Evolutionary conservation across 2,797 vertebrate genomes (phyloP).

Genomic region (Leptoclinus maculatus): DNA sequence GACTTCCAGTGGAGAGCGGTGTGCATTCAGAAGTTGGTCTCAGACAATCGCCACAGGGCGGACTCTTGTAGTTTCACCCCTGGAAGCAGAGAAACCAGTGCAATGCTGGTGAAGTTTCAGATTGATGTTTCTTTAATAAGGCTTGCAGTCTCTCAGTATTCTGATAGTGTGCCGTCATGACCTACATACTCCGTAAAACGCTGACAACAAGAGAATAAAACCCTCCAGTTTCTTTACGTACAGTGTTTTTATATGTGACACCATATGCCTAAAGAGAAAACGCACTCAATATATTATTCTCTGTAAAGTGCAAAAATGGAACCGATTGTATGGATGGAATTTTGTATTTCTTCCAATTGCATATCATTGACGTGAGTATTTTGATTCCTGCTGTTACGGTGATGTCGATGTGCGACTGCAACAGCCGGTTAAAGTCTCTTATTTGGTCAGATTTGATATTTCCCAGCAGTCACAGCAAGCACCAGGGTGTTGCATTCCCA

Average conservation of each 20-base stretch:
- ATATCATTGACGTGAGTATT: slow-evolving; percentile 13
- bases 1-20: slow-evolving; percentile 61
- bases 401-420: neutral
- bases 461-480: slow-evolving; percentile 41
- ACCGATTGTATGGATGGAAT: slow-evolving; percentile 8
- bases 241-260: slow-evolving; percentile 51
- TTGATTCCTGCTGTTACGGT: slow-evolving; percentile 13
- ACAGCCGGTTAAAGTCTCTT: slow-evolving; percentile 21
- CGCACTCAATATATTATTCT: slow-evolving; percentile 57
- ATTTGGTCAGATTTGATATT: slow-evolving; percentile 44
- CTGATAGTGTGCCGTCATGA: slow-evolving; percentile 79
- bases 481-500: slow-evolving; percentile 52
- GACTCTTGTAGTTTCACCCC: slow-evolving; percentile 55
- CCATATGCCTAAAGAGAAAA: slow-evolving; percentile 60
- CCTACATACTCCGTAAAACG: slow-evolving; percentile 82
- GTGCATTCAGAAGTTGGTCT: slow-evolving; percentile 53
- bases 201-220: slow-evolving; percentile 79
- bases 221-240: slow-evolving; percentile 66
- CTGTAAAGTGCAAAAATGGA: slow-evolving; percentile 55
- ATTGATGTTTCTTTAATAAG: slow-evolving; percentile 85
- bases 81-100: slow-evolving; percentile 50
- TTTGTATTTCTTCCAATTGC: slow-evolving; percentile 33
- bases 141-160: slow-evolving; percentile 79
- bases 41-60: slow-evolving; percentile 42
- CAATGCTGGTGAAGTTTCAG: slow-evolving; percentile 68